A percentile compares a stretch with the other conserved stretches of the same genome.
These are phyloP conservation scores for Cossypha niveicapilla DNA, from an alignment of 2,797 vertebrate species.

Conservation along the genomic window DNA sequence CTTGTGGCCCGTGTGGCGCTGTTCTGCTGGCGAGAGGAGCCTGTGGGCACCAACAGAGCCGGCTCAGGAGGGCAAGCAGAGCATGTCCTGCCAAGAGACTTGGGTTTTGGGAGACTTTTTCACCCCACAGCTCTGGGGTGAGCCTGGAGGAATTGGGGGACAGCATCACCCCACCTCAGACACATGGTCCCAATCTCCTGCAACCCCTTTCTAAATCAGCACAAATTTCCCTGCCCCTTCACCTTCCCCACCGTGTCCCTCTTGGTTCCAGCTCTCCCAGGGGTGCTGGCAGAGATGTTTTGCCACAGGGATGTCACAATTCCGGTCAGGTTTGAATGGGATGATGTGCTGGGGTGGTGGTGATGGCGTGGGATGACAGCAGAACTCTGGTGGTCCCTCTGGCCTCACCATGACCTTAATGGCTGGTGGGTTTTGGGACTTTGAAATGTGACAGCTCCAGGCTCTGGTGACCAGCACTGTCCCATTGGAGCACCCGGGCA, in stretches of 20 bases:
- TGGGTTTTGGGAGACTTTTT: neutral
- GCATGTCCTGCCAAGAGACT: neutral
- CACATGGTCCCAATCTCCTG: neutral
- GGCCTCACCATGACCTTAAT: fast-evolving
- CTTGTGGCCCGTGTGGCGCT: neutral
- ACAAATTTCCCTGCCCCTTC: neutral
- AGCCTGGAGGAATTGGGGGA: neutral
- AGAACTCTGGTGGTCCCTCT: neutral
- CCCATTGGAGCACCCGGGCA: fast-evolving
- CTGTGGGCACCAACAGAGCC: neutral
- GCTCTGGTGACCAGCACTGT: neutral
- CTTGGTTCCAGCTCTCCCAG: fast-evolving
- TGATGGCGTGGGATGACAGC: fast-evolving
- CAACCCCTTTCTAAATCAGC: constrained; percentile 46
- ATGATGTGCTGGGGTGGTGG: fast-evolving
- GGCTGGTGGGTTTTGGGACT: fast-evolving
- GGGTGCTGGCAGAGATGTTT: neutral
- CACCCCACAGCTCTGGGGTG: neutral
- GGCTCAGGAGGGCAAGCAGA: neutral
- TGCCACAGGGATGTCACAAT: neutral
- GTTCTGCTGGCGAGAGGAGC: neutral
- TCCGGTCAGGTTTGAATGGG: neutral
- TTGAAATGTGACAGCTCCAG: neutral
- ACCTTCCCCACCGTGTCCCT: neutral
- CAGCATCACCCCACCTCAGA: neutral